Conservation (phyloP, 2,888 invertebrate genomes). For the Oscheius sp. region DNA sequence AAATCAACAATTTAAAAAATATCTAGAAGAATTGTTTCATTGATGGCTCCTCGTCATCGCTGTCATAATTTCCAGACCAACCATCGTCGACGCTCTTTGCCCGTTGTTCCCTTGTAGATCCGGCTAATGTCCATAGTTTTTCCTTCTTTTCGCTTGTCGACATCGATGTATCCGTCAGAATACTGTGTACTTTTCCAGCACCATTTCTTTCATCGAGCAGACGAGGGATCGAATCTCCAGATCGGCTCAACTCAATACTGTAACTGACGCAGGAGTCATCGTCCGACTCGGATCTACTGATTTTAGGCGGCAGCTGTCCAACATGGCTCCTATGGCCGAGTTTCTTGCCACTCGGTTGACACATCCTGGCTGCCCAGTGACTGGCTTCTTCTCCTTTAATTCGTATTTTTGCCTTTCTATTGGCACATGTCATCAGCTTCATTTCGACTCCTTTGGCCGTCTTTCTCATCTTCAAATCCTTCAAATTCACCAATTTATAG, state of each 20-base stretch:
- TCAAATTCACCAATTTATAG: conserved; percentile 6
- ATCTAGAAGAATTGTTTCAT: too few species aligned
- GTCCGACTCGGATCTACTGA: neutral
- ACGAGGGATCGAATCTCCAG: conserved; percentile 10
- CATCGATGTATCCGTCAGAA: conserved; percentile 9
- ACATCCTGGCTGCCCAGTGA: conserved; percentile 1
- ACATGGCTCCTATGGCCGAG: conserved; percentile 6
- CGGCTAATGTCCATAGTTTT: neutral
- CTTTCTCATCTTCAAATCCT: conserved; percentile 4
- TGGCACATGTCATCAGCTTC: neutral
- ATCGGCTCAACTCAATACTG: conserved; percentile 8
- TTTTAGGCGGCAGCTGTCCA: neutral
- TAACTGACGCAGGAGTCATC: neutral
- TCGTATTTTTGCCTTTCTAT: neutral
- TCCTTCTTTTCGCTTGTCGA: neutral
- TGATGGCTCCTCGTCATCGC: too few species aligned
- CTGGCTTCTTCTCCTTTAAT: neutral
- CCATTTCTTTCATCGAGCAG: neutral
- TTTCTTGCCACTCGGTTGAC: neutral
- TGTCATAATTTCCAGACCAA: too few species aligned
- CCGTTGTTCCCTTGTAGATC: neutral
- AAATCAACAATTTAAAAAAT: too few species aligned
- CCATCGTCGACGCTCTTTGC: too few species aligned
- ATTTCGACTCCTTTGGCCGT: neutral
- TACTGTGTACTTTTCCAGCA: conserved; percentile 17